Evolutionary conservation across 2,888 invertebrate genomes (phyloP), one percentile per base, ranked within the genome.

Genomic region (Sesia apiformis): DNA sequence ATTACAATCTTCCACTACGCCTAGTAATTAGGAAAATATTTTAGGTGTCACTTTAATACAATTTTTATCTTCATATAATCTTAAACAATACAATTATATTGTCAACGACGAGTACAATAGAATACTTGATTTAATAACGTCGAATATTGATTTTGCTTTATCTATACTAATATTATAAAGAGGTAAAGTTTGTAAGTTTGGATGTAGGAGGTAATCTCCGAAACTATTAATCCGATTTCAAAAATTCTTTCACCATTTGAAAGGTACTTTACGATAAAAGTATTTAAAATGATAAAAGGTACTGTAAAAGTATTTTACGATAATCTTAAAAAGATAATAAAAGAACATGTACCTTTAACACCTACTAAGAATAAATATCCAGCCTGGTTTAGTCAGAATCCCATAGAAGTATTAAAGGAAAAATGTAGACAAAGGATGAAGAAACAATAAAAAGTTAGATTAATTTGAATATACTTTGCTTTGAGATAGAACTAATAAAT

Each of bases 41-140:
- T 49, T 52, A 3, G 51, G 55, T 55, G 40, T 55, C 6, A 5
- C 23, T 38, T n/a, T 58, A 3, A 40, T 51, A n/a, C 56, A 56
- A 51, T 58, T 58, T 51, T 8, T 39, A 4, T 38, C 51, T 40
- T 39, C 52, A 23, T 55, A 56, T 41, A 51, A 55, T 23, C 52
- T 58, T 4, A 46, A 39, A 5, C 56, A 58, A 50, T 39, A 39
- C 38, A 58, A 58, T 52, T 4, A 3, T 38, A 52, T 55, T 23
- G 6, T 5, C 7, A 56, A 56, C 42, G 51, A 56, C 42, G 51
- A 51, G 5, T 7, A 5, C 5, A 50, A 40, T 39, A 38, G 52
- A 7, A 52, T 52, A n/a, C 49, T 58, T 5, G 56, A 58, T 49
- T 51, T 58, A 7, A 53, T 56, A 5, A 38, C 56, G 6, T 40